These are phyloP conservation scores for Lateolabrax maculatus DNA, from an alignment of 2,797 vertebrate species.

Conservation along the genomic window DNA sequence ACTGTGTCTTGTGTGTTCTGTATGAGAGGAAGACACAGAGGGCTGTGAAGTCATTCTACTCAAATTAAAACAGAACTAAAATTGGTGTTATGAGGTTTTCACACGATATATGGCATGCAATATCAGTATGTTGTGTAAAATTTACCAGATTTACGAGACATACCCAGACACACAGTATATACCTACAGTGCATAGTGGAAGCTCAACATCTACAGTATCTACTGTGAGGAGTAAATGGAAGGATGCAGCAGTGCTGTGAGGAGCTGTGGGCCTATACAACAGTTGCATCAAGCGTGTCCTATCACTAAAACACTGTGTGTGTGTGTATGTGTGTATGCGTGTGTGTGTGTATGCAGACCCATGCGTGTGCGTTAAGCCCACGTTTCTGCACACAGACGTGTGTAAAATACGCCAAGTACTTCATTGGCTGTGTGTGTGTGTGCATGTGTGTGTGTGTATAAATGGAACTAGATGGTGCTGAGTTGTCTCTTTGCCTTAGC, in stretches of 20 bases:
- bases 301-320: conserved; percentile 31
- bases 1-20: background rate
- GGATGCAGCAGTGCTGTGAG: conserved; percentile 50
- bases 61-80: background rate
- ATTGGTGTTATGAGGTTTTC: background rate
- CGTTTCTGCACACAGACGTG: conserved; percentile 11
- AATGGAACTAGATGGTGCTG: conserved; percentile 52
- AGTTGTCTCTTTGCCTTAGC: conserved; percentile 67
- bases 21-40: background rate
- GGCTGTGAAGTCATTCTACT: background rate
- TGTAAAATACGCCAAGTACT: conserved; percentile 6
- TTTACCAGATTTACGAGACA: conserved; percentile 4
- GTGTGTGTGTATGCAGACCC: conserved; percentile 7
- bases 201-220: conserved; percentile 6
- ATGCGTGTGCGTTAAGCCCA: conserved; percentile 13
- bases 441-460: conserved; percentile 38
- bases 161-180: background rate
- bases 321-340: conserved; percentile 19
- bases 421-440: conserved; percentile 19
- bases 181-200: conserved; percentile 2
- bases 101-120: background rate
- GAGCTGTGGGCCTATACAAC: conserved; percentile 38
- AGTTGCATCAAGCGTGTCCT: conserved; percentile 38
- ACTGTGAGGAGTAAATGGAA: conserved; percentile 8
- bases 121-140: conserved; percentile 2